Conservation (phyloP, 2,797 vertebrate species). For the Ciconia nigra region DNA sequence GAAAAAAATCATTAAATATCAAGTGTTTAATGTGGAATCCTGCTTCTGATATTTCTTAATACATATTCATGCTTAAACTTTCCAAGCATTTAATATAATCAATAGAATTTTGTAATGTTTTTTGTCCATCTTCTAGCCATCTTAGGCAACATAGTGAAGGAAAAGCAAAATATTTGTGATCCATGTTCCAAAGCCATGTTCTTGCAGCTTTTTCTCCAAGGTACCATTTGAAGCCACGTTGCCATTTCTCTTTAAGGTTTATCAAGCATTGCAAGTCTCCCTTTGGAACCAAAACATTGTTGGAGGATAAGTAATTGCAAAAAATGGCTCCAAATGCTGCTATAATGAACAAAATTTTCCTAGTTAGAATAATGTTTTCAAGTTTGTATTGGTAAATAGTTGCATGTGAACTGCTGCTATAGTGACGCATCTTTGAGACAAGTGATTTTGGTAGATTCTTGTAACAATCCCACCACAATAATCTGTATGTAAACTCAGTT, state of each 20-base stretch:
- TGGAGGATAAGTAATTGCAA: slow-evolving; percentile 3
- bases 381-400: not conserved
- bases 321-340: not conserved
- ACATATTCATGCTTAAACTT: not conserved
- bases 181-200: not conserved
- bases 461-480: not conserved
- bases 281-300: not conserved
- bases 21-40: not conserved
- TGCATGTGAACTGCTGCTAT: not conserved
- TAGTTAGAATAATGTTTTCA: not conserved
- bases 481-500: not conserved
- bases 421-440: not conserved
- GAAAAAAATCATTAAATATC: not conserved
- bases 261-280: not conserved
- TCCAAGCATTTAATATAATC: not conserved
- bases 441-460: not conserved
- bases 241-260: slow-evolving; percentile 4
- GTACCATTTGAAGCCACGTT: not conserved
- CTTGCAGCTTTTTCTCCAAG: not conserved
- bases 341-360: not conserved
- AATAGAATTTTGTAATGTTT: not conserved
- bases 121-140: not conserved
- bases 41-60: not conserved
- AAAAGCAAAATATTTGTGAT: not conserved
- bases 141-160: not conserved